These are phyloP conservation scores for Alethe diademata DNA, from an alignment of 2,113 vertebrate genomes.

Conservation along the genomic window DNA sequence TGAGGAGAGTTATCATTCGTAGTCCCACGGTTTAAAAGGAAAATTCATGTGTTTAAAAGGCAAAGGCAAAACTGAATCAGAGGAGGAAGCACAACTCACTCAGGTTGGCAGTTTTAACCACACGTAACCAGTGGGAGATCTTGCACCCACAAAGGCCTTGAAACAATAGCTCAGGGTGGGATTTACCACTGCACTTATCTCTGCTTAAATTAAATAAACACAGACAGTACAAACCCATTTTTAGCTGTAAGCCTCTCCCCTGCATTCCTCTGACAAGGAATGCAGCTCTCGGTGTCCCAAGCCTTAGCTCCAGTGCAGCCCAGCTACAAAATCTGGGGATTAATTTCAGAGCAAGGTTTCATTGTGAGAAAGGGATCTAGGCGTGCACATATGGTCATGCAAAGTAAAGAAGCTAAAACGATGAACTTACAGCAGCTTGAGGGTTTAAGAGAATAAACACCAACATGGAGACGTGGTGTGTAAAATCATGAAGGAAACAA, in stretches of 20 bases:
- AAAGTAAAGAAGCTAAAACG: not conserved
- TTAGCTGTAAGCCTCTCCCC: not conserved
- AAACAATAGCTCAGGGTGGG: not conserved
- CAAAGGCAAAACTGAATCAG: not conserved
- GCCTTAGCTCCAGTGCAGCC: not conserved
- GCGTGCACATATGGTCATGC: not conserved
- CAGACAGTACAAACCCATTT: not conserved
- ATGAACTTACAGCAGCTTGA: not conserved
- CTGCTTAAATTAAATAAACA: not conserved
- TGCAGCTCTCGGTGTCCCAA: not conserved
- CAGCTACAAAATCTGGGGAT: not conserved
- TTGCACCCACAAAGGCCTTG: not conserved
- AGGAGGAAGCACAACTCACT: not conserved
- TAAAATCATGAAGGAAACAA: not conserved
- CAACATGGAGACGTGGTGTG: not conserved
- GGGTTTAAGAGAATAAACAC: not conserved
- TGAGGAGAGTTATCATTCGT: not conserved
- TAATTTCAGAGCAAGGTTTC: not conserved
- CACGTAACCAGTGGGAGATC: not conserved
- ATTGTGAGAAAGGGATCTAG: not conserved
- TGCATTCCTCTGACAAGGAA: not conserved
- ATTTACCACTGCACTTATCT: not conserved
- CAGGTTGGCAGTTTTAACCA: not conserved
- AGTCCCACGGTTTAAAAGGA: not conserved
- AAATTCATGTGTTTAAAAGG: not conserved